Evolutionary conservation across 2,797 vertebrate genomes (phyloP), one percentile per base, ranked within the genome.

Genomic region (Leptodactylus fallax): DNA sequence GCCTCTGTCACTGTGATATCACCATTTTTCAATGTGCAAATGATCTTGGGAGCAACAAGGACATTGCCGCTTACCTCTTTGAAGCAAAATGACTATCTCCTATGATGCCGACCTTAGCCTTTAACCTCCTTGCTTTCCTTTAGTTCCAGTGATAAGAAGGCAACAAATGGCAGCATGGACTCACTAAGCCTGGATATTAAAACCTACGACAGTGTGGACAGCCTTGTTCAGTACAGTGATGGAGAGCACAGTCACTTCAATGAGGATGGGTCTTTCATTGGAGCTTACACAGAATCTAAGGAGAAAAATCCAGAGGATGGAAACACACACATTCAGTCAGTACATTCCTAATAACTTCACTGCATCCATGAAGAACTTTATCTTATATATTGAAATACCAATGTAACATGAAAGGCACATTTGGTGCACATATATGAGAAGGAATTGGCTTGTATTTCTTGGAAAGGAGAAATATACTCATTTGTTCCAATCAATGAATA

Each of bases 261-360:
- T 61, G 98, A 99, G 94, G 98, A 99, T 11, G 98, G 98, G 84
- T 99, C 98, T 17, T 99, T 99, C 90, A 99, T 99, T 85, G 98
- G 98, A 11, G 97, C 98, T 92, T 99, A 99, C 4, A 94, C 96
- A 0, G 97, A 96, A 78, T 95, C 95, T 80, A 98, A 97, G 93
- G 96, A 94, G 90, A 97, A 97, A 93, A 95, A 89, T 87, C 96
- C 97, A 1, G 92, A 94, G 45, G 98, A 99, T 93, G 96, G 97
- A 92, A 95, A 91, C 49, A 93, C 12, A 49, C n/a, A 74, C 47
- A 47, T 49, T 12, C 56, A 45, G 16, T 23, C 55, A 19, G 9
- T 85, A 3, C 83, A 27, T 3, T 76, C 53, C 8, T 45, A 85
- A 76, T 7, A 49, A 49, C 19, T 13, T n/a, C 36, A 21, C 36